Base-by-base conservation (phyloP, 2,888 invertebrate species). In the Apotomis betuletana region DNA sequence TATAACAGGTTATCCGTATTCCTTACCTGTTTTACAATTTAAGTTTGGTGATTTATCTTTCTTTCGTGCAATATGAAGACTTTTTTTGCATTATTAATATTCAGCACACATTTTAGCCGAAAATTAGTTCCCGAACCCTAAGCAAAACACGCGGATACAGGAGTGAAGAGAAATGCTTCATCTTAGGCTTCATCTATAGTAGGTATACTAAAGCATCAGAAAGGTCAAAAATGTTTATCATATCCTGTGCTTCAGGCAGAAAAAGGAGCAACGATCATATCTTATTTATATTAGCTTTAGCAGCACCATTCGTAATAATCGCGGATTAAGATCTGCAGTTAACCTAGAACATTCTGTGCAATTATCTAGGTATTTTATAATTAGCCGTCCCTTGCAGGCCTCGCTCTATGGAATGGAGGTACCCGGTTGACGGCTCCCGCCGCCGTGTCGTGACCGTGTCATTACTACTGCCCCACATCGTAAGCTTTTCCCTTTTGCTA, bases 391-490 rank as follows among this genome's bases (percentile, higher is more conserved):
- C 72, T 54, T 54, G 67, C 59, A 54, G 67, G 52, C 67, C 72
- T 72, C 46, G 60, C 49, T 65, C 59, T 63, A 72, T 72, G 71
- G 52, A 64, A 69, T 61, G 65, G 38, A 62, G 49, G 69, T 61
- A 75, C 79, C 77, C 77, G 79, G 81, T 83, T 81, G 81, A 79
- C 79, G 27, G 27, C 1, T 1, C 79, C 79, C 77, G 80, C 79
- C 77, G 80, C 68, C 75, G 76, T 75, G 76, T 84, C 85, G 83
- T 86, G 87, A 81, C 81, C 81, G 72, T 78, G 80, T 82, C 82
- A 86, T 87, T 87, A 86, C 81, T 77, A 78, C 77, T 83, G 85
- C 74, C 82, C 88, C 78, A 90, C 83, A 88, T 89, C 73, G n/a
- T 73, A 77, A 82, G 80, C 81, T 86, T 83, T 84, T 82, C 79